Conservation (phyloP, 2,888 invertebrate genomes). For the Diarsia dahlii region DNA sequence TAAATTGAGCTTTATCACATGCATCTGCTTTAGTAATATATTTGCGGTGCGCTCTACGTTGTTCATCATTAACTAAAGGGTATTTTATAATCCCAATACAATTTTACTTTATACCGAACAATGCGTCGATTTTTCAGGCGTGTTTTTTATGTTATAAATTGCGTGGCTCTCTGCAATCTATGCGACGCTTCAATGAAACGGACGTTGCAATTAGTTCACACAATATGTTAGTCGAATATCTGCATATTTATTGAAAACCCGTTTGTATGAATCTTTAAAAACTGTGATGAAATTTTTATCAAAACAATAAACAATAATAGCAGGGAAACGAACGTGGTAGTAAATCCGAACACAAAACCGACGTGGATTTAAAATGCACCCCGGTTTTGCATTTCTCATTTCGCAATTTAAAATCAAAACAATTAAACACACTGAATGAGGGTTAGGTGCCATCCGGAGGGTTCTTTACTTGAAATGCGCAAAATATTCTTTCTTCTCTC, state of each 20-base stretch:
- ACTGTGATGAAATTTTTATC: slow-evolving; percentile 49
- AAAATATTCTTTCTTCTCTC: slow-evolving; percentile 71
- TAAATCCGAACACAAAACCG: slow-evolving; percentile 52
- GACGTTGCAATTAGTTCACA: slow-evolving; percentile 77
- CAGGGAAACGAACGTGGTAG: slow-evolving; percentile 40
- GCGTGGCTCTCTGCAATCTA: slow-evolving; percentile 70
- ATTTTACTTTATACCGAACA: slow-evolving; percentile 19
- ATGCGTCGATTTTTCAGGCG: slow-evolving; percentile 41
- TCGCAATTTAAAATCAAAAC: slow-evolving; percentile 86
- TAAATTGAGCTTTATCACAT: not conserved
- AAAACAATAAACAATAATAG: slow-evolving; percentile 60
- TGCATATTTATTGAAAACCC: slow-evolving; percentile 76
- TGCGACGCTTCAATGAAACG: slow-evolving; percentile 72
- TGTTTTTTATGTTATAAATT: slow-evolving; percentile 71
- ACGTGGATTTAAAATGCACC: slow-evolving; percentile 81
- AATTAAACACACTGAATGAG: slow-evolving; percentile 85
- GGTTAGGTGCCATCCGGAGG: slow-evolving; percentile 80
- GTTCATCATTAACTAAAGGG: slow-evolving; percentile 5
- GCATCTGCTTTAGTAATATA: not conserved
- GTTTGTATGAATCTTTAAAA: slow-evolving; percentile 62
- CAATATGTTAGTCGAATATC: slow-evolving; percentile 75
- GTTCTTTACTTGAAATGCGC: slow-evolving; percentile 81
- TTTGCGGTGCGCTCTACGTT: not conserved
- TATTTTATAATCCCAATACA: slow-evolving; percentile 9
- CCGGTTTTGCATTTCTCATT: slow-evolving; percentile 78